Evolutionary conservation across 1,140 invertebrate species (phyloP).

Genomic region (Pseudomyrmex cubaensis): DNA sequence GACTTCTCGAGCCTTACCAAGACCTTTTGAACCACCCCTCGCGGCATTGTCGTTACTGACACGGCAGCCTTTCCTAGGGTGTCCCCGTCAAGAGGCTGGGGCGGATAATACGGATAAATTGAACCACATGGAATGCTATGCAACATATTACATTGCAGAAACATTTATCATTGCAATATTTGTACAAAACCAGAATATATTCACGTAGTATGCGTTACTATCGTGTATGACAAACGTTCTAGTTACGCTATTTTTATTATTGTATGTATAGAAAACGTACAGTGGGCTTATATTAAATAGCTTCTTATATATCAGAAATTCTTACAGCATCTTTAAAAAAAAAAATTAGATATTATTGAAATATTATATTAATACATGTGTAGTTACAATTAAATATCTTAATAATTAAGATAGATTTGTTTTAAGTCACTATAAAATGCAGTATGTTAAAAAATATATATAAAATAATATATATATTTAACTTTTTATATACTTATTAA

Average conservation of each 20-base stretch:
- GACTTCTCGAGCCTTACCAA: slow-evolving; percentile 39
- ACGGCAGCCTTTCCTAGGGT: slow-evolving; percentile 11
- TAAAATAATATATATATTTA: too few relatives aligned
- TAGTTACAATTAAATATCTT: too few relatives aligned
- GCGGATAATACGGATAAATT: slow-evolving; percentile 48
- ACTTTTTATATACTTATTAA: too few relatives aligned
- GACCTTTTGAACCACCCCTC: slow-evolving; percentile 12
- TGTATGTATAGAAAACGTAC: not conserved
- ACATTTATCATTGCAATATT: slow-evolving; percentile 19
- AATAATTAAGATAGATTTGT: too few relatives aligned
- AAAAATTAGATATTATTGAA: not conserved
- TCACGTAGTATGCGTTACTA: not conserved
- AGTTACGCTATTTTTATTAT: too few relatives aligned
- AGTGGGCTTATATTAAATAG: not conserved
- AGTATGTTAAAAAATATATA: too few relatives aligned
- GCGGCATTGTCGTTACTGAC: slow-evolving; percentile 18
- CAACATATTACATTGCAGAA: not conserved
- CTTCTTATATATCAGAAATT: not conserved
- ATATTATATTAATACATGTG: not conserved
- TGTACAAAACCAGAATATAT: not conserved
- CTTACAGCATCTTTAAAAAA: not conserved
- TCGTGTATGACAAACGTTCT: not conserved
- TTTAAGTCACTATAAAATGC: too few relatives aligned
- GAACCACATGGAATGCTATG: not conserved
- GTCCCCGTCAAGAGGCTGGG: slow-evolving; percentile 6